Evolutionary conservation across 53 echinoderm and acorn worm genomes (phyloP).

Genomic region (Temnopleurus reevesii): DNA sequence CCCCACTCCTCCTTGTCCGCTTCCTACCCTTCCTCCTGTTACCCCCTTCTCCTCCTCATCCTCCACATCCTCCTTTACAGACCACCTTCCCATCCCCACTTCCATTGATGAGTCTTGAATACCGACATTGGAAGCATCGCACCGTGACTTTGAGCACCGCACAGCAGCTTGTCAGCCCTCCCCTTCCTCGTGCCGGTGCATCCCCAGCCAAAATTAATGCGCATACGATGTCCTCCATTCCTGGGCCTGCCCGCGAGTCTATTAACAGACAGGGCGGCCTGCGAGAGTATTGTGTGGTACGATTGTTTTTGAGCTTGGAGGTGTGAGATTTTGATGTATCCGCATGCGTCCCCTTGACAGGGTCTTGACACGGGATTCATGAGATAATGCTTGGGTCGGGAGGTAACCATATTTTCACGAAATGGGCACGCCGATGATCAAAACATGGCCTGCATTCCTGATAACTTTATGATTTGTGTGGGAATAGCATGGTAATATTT

Average conservation of each 20-base stretch:
- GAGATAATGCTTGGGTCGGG: background rate
- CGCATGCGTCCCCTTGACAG: background rate
- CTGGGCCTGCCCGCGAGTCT: constrained; percentile 21
- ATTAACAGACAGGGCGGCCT: background rate
- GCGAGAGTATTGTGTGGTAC: background rate
- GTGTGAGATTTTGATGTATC: constrained; percentile 34
- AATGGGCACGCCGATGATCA: background rate
- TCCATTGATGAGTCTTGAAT: constrained; percentile 1
- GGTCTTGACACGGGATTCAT: background rate
- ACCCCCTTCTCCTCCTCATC: background rate
- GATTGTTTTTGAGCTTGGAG: constrained; percentile 16
- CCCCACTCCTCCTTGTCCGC: background rate
- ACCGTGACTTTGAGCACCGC: constrained; percentile 19
- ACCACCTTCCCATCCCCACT: background rate
- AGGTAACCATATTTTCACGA: background rate
- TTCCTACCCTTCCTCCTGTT: background rate
- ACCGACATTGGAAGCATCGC: background rate
- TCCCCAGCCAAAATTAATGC: constrained; percentile 29
- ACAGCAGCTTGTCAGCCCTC: background rate
- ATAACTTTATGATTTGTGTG: background rate
- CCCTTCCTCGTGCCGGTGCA: background rate
- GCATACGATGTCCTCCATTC: constrained; percentile 21
- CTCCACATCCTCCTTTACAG: background rate
- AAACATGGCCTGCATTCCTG: background rate
- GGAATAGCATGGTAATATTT: background rate